Base-by-base conservation (phyloP, 2,888 invertebrate genomes). In the Ormyrus nitidulus region DNA sequence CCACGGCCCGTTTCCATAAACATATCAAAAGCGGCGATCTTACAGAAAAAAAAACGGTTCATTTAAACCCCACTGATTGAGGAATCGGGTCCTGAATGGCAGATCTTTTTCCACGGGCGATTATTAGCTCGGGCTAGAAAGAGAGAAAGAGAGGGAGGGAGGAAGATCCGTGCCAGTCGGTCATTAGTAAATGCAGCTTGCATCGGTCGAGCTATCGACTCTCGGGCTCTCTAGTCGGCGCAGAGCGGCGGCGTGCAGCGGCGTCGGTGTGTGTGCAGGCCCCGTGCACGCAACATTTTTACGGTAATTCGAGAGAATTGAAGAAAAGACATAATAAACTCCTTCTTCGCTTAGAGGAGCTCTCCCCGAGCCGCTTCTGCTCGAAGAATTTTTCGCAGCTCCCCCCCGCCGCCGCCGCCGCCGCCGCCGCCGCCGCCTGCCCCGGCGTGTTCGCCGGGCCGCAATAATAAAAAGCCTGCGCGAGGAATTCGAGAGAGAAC, bases 121-220 rank as follows among this genome's bases (percentile, higher is more conserved):
- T 34, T 34, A 34, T 34, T 34, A 34, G 34, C 34, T 34, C 34
- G 34, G 34, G 34, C 34, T 34, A 34, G 34, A 34, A 34, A 34
- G 34, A 34, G 34, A 34, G 34, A 34, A 34, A 34, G 34, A 34
- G 34, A 34, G 34, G 34, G 2, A 34, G 34, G 34, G 19, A 66
- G 82, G 84, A 81, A 78, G 83, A 83, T 83, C 81, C 88, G 88
- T 89, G 89, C 88, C 89, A 89, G 89, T 89, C 89, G 89, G 89
- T 90, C 89, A 89, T 89, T 89, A 88, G 89, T 89, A 88, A 89
- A 89, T 88, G 88, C 88, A 88, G 13, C 13, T 6, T 19, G 51
- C 65, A 65, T 49, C 65, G 65, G 19, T 46, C 49, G 13, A 49
- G 13, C 44, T 9, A 9, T 9, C 49, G 65, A 13, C 65, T 44